Conservation (phyloP, 2,888 invertebrate species). For the Coelinius sp. region DNA sequence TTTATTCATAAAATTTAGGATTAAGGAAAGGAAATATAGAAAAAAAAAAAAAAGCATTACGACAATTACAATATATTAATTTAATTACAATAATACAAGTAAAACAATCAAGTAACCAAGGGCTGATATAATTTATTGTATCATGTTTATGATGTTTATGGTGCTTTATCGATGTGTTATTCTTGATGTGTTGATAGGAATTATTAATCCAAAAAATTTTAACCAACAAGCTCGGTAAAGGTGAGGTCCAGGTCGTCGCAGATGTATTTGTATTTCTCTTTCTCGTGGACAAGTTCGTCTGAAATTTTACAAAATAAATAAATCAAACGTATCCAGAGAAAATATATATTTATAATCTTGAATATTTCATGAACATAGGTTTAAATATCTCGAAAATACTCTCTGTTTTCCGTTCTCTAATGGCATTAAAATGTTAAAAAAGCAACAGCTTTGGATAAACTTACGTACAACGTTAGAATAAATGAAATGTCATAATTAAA, state of each 20-base stretch:
- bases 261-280: slow-evolving; percentile 99
- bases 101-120: slow-evolving; percentile 46
- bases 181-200: slow-evolving; percentile 29
- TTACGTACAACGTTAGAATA: slow-evolving; percentile 62
- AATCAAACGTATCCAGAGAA: background rate
- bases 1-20: background rate
- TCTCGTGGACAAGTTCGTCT: slow-evolving; percentile 96
- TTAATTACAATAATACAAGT: slow-evolving; percentile 68
- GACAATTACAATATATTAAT: slow-evolving; percentile 60
- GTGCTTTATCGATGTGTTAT: slow-evolving; percentile 16
- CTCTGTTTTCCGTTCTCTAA: background rate
- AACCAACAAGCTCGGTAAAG: slow-evolving; percentile 88
- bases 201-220: slow-evolving; percentile 50
- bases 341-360: background rate
- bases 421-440: slow-evolving; percentile 50
- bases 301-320: slow-evolving; percentile 66
- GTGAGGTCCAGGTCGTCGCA: slow-evolving; percentile 99
- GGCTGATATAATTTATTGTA: slow-evolving; percentile 33
- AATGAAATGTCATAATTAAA: slow-evolving; percentile 59
- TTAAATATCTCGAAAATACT: too few relatives aligned
- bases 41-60: background rate
- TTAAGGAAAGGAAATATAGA: background rate
- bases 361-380: background rate
- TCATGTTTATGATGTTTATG: slow-evolving; percentile 19
- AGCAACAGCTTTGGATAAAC: slow-evolving; percentile 51